Evolutionary conservation across 2,113 vertebrate species (phyloP).

Genomic region (Sterna hirundo): DNA sequence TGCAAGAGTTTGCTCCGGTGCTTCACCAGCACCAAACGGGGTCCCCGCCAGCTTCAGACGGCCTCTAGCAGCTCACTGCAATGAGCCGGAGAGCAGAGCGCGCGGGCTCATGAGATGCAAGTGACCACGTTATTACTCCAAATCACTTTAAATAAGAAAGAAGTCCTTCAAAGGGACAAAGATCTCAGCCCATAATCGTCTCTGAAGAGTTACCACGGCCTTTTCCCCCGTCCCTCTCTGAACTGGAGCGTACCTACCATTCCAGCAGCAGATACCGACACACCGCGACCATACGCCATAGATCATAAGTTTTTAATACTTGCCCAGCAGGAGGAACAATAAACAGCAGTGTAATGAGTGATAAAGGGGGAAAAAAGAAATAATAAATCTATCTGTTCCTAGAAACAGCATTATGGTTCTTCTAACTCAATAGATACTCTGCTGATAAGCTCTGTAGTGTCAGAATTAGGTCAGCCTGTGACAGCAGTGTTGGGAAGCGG

Average conservation of each 20-base stretch:
- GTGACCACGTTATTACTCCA: neutral
- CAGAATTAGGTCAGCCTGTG: conserved; percentile 6
- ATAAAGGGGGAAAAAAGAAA: neutral
- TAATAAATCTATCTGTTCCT: neutral
- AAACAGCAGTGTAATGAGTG: neutral
- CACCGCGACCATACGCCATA: neutral
- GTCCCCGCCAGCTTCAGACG: neutral
- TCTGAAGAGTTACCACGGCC: neutral
- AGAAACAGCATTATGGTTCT: neutral
- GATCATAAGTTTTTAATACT: neutral
- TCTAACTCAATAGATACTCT: neutral
- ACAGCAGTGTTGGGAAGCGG: neutral
- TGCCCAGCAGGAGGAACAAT: neutral
- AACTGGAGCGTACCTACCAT: neutral
- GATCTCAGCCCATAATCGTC: neutral
- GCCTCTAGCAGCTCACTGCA: neutral
- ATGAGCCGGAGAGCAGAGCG: no score
- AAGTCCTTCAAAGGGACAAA: neutral
- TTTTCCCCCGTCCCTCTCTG: neutral
- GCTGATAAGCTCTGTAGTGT: neutral
- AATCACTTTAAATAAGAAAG: neutral
- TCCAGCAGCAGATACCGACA: neutral
- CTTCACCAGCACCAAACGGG: neutral
- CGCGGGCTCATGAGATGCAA: neutral
- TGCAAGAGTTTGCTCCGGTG: neutral